Evolutionary conservation across 2,797 vertebrate species (phyloP).

Genomic region (Hippoglossus hippoglossus): DNA sequence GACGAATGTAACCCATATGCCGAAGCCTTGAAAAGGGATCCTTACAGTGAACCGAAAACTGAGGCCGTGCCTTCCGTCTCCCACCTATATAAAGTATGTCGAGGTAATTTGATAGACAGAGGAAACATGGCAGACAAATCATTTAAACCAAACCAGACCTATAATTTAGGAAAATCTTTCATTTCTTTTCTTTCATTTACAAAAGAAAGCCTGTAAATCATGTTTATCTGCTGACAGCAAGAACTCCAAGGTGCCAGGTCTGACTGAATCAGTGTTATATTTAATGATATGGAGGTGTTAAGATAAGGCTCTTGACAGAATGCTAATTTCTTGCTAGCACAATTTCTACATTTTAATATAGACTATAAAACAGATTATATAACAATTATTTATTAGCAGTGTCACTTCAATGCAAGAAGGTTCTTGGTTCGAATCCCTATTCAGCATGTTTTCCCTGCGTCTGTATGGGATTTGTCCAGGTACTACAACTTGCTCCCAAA

Average conservation of each 20-base stretch:
- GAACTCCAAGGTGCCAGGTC: background rate
- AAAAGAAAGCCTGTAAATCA: no score
- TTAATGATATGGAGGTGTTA: background rate
- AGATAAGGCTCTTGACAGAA: background rate
- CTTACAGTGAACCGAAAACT: background rate
- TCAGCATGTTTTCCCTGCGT: no score
- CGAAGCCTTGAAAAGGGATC: background rate
- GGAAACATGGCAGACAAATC: background rate
- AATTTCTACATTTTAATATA: conserved; percentile 1
- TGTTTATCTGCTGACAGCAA: no score
- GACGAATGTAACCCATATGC: conserved; percentile 15
- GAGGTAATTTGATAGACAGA: background rate
- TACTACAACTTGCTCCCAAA: no score
- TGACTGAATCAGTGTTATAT: background rate
- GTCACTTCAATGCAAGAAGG: no score
- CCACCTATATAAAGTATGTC: background rate
- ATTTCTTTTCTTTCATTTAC: background rate
- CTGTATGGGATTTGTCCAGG: no score
- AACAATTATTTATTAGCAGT: no score
- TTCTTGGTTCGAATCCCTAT: no score
- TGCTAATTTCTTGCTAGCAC: background rate
- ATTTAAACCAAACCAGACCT: background rate
- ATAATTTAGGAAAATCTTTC: background rate
- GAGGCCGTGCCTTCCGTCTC: background rate
- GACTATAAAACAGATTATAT: background rate